A percentile compares a stretch with the other conserved stretches of the same genome.
These are phyloP conservation scores for Acleris holmiana DNA, from an alignment of 2,888 invertebrate species.

Conservation along the genomic window DNA sequence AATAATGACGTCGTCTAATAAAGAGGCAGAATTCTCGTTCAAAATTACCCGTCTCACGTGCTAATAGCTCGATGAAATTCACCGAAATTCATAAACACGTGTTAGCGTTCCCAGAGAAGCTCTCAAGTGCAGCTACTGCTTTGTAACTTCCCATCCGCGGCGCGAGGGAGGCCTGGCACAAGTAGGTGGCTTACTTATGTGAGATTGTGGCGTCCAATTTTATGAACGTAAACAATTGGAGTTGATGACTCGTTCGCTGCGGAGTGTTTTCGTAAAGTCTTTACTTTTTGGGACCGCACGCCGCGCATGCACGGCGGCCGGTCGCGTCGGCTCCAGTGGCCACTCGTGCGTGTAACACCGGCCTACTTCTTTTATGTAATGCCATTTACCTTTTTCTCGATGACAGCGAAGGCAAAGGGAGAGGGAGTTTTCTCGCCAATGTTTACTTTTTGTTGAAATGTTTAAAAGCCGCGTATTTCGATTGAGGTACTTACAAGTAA, in stretches of 20 bases:
- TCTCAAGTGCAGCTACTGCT: slow-evolving; percentile 29
- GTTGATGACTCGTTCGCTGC: slow-evolving; percentile 22
- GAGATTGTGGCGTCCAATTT: slow-evolving; percentile 30
- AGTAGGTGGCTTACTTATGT: slow-evolving; percentile 25
- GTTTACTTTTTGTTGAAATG: slow-evolving; percentile 29
- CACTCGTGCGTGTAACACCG: slow-evolving; percentile 49
- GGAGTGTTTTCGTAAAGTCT: slow-evolving; percentile 36
- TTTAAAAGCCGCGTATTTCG: slow-evolving; percentile 14
- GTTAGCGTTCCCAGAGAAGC: slow-evolving; percentile 25
- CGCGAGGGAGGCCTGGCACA: slow-evolving; percentile 5
- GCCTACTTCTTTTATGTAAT: slow-evolving; percentile 45
- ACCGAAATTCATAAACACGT: slow-evolving; percentile 18
- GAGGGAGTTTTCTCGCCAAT: slow-evolving; percentile 18
- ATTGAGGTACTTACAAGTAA: too few relatives aligned
- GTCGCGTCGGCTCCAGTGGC: slow-evolving; percentile 34
- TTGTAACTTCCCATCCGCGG: slow-evolving; percentile 18
- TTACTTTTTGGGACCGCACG: slow-evolving; percentile 32
- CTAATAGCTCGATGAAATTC: slow-evolving; percentile 16
- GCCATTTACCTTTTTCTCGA: slow-evolving; percentile 53
- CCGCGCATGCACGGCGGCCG: slow-evolving; percentile 14
- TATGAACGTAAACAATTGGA: slow-evolving; percentile 34
- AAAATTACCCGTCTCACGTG: slow-evolving; percentile 7
- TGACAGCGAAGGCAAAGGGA: slow-evolving; percentile 31
- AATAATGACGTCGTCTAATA: slow-evolving; percentile 27
- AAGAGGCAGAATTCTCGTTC: slow-evolving; percentile 10